Conservation (phyloP, 2,888 invertebrate species). For the Disparrhopalites patrizii region DNA sequence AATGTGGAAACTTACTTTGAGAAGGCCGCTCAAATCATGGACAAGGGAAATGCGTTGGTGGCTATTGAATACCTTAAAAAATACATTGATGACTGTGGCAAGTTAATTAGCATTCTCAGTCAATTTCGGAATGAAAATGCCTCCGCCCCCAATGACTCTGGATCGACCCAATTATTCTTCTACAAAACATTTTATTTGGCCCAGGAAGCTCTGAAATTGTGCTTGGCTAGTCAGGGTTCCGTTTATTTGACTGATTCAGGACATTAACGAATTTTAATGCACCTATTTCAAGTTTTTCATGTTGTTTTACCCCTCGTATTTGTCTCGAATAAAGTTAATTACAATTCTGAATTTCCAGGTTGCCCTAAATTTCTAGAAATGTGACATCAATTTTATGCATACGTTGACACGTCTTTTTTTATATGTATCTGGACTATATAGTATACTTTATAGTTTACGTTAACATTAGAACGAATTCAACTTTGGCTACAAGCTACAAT, state of each 20-base stretch:
- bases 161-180: constrained; percentile 19
- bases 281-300: too few relatives aligned
- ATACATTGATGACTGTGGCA: constrained; percentile 33
- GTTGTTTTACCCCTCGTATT: too few relatives aligned
- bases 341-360: too few relatives aligned
- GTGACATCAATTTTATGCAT: too few relatives aligned
- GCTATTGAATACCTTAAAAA: constrained; percentile 37
- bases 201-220: constrained; percentile 43
- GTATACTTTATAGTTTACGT: too few relatives aligned
- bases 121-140: not conserved
- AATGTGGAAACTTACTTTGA: constrained; percentile 39
- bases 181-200: constrained; percentile 41
- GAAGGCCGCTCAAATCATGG: constrained; percentile 41
- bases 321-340: too few relatives aligned
- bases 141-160: not conserved
- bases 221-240: constrained; percentile 3
- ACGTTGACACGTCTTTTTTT: too few relatives aligned
- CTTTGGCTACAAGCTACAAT: too few relatives aligned
- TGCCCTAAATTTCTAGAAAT: too few relatives aligned
- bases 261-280: too few relatives aligned
- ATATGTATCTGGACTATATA: too few relatives aligned
- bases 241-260: not conserved
- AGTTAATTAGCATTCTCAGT: constrained; percentile 16
- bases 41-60: constrained; percentile 33
- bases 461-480: too few relatives aligned